Evolutionary conservation across 2,113 vertebrate species (phyloP), one percentile per base, ranked within the genome.

Genomic region (Halichoerus grypus): DNA sequence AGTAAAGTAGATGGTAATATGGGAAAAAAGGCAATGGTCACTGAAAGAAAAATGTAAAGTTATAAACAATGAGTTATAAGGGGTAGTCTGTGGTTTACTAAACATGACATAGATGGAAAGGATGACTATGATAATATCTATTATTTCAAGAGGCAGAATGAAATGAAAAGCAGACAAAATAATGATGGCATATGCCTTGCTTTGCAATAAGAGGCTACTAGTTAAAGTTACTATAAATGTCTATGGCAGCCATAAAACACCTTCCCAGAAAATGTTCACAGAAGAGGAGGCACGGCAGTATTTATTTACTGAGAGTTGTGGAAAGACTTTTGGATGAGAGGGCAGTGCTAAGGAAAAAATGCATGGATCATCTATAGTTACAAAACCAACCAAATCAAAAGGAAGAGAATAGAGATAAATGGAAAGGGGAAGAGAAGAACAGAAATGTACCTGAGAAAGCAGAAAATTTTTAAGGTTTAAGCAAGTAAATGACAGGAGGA

Each of bases 91-190:
- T 94, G 15, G 22, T 65, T 88, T 91, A 80, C 67, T 90, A 84
- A 83, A 81, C 46, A 74, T 90, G 31, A 80, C 67, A 39, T 91
- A 86, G 55, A 46, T 95, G 14, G 76, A 86, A 67, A 76, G 4
- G 8, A 63, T 87, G 61, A 14, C 42, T 76, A 53, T 31, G 31
- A 39, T 77, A 76, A 91, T 80, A 63, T 76, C 39, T 83, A 93
- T 93, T 85, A 71, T 89, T 90, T 96, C 53, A 80, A 92, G 53
- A 87, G 10, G 8, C 1, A 81, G 33, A 89, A 88, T 71, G n/a
- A 86, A 91, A 36, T 53, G 12, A 86, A 94, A 97, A 85, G 3
- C 59, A 84, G 71, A 36, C 16, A 65, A 93, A 80, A 82, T 16
- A 63, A 15, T 53, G 36, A 90, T 14, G 4, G 3, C 10, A 21